phyloP scores from a whole-genome alignment of 2,888 invertebrate species.

The Exephanes ischioxanthus region DNA sequence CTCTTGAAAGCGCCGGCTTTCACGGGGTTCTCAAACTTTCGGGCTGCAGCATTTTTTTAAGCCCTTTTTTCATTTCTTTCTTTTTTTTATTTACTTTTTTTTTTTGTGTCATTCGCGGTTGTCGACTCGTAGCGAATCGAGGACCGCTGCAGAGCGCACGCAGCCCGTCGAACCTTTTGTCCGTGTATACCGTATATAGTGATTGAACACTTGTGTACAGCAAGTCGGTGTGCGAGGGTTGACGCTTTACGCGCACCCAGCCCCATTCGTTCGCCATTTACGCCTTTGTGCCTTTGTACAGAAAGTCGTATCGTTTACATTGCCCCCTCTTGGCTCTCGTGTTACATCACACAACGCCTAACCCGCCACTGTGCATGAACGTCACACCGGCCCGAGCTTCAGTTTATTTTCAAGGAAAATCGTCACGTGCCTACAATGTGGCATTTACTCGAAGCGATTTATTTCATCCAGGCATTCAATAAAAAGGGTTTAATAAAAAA shows the following conservation, averaged over 20 bases:
- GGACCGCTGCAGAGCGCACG: constrained; percentile 56
- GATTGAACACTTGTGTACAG: constrained; percentile 13
- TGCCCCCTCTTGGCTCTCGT: constrained; percentile 58
- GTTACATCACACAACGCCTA: constrained; percentile 42
- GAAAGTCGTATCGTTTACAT: constrained; percentile 61
- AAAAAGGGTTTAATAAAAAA: neutral
- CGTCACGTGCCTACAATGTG: neutral
- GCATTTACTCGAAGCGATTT: neutral
- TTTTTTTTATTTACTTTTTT: constrained; percentile 3
- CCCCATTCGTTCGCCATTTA: constrained; percentile 48
- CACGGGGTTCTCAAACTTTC: constrained; percentile 40
- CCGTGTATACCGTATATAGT: constrained; percentile 10
- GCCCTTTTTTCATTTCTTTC: neutral
- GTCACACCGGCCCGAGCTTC: constrained; percentile 1
- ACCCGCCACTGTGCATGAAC: neutral
- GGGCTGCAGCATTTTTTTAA: constrained; percentile 14
- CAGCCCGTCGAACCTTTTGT: constrained; percentile 50
- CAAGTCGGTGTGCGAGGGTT: constrained; percentile 40
- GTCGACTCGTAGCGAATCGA: constrained; percentile 63
- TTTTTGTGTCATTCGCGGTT: constrained; percentile 54
- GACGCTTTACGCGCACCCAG: constrained; percentile 54
- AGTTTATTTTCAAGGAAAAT: constrained; percentile 32
- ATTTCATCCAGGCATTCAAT: neutral
- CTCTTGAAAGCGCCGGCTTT: neutral
- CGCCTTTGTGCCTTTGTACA: constrained; percentile 66